Conservation (phyloP, 2,888 invertebrate genomes). For the Trichopoda pennipes region DNA sequence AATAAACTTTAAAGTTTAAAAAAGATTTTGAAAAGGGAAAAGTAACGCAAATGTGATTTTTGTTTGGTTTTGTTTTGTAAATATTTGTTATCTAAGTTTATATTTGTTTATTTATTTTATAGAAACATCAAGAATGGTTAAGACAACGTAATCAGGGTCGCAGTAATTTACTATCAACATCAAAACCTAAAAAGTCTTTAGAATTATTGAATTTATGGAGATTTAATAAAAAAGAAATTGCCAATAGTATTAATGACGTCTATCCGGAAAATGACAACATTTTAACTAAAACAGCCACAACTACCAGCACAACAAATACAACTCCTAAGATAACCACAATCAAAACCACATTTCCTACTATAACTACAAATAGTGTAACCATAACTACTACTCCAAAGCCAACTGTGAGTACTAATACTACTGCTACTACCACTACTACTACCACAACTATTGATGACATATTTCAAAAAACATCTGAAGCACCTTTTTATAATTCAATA, state of each 20-base stretch:
- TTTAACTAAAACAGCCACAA: conserved; percentile 60
- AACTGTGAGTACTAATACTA: conserved; percentile 45
- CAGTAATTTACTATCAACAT: conserved; percentile 54
- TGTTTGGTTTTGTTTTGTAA: not conserved
- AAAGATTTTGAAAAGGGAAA: not conserved
- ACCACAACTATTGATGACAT: conserved; percentile 33
- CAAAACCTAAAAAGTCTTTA: conserved; percentile 66
- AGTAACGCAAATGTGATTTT: not conserved
- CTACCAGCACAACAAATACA: conserved; percentile 40
- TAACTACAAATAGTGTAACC: conserved; percentile 2
- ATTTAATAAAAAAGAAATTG: conserved; percentile 69
- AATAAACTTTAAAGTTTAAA: conserved; percentile 36
- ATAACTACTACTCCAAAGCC: conserved; percentile 62
- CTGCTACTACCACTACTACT: conserved; percentile 42
- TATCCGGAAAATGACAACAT: conserved; percentile 74
- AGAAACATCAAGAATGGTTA: conserved; percentile 81
- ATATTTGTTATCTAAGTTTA: not conserved
- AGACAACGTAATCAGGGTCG: conserved; percentile 73
- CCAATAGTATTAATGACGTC: conserved; percentile 76
- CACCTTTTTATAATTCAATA: conserved; percentile 38
- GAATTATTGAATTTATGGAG: conserved; percentile 76
- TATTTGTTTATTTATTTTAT: not conserved
- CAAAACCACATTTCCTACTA: conserved; percentile 46
- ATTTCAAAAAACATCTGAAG: conserved; percentile 25
- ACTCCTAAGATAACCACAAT: conserved; percentile 30